phyloP scores from a whole-genome alignment of 2,113 vertebrate species.

The Gallinago paraguaiae region DNA sequence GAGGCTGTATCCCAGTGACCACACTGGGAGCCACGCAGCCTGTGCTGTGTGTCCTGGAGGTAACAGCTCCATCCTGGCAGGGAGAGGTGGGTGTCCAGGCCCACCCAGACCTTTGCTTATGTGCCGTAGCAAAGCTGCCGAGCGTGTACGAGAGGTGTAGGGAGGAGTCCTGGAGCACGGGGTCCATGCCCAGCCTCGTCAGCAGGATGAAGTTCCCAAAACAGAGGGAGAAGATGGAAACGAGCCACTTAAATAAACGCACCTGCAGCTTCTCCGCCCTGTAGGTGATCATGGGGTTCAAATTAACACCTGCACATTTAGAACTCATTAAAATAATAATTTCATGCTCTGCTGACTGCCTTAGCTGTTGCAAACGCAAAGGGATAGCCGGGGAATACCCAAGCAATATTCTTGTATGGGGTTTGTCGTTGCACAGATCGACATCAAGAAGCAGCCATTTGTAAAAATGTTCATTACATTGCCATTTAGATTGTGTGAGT shows the following conservation, averaged over 20 bases:
- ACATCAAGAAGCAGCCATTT: not conserved
- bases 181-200: fast-evolving
- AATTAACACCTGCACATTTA: conserved; percentile 55
- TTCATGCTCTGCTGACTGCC: conserved; percentile 32
- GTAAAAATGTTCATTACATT: not conserved
- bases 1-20: not conserved
- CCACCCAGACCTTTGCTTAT: not conserved
- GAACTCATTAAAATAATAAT: conserved; percentile 69
- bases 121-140: not conserved
- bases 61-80: not conserved
- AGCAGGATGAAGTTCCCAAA: not conserved
- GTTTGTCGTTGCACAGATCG: not conserved
- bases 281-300: not conserved
- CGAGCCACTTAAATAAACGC: not conserved
- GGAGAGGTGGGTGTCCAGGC: not conserved
- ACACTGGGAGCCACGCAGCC: fast-evolving
- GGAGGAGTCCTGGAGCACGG: not conserved
- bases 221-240: not conserved
- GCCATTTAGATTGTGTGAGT: conserved; percentile 11
- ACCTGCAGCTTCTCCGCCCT: conserved; percentile 12
- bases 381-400: conserved; percentile 39
- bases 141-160: fast-evolving
- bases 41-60: not conserved
- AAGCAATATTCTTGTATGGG: not conserved
- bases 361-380: not conserved